These are phyloP conservation scores for Pantherophis alleghaniensis DNA, from an alignment of 2,797 vertebrate genomes.

Conservation along the genomic window DNA sequence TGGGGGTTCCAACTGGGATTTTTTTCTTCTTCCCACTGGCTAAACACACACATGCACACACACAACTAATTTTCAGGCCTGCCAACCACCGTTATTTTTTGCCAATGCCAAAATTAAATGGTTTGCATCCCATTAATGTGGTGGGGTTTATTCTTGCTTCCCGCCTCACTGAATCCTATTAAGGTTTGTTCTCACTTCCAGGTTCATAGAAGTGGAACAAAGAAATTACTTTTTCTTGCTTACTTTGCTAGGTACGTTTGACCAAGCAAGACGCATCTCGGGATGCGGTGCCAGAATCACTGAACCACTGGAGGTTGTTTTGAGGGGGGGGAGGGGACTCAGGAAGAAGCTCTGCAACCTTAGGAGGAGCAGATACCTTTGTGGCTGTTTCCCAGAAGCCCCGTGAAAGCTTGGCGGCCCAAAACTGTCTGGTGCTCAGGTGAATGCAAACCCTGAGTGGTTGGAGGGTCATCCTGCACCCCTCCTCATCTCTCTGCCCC, in stretches of 20 bases:
- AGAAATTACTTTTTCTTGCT: not conserved
- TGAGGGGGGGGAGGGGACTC: rapidly evolving
- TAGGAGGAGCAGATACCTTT: not conserved
- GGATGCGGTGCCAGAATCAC: not conserved
- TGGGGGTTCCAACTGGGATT: not conserved
- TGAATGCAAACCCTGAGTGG: not conserved
- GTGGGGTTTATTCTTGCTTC: not conserved
- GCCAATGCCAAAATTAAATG: not conserved
- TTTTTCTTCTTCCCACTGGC: not conserved
- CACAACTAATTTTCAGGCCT: not conserved
- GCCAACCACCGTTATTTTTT: not conserved
- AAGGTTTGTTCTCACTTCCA: not conserved
- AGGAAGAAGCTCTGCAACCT: not conserved
- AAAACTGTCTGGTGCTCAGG: not conserved
- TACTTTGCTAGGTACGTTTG: not conserved
- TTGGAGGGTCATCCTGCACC: not conserved
- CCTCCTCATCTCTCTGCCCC: not conserved
- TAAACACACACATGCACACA: not conserved
- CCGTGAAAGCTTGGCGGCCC: not conserved
- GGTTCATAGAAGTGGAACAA: not conserved
- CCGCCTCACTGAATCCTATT: not conserved
- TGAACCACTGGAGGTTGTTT: not conserved
- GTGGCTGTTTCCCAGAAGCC: not conserved
- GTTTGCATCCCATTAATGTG: not conserved
- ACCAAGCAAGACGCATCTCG: too few relatives aligned